Evolutionary conservation across 1,140 invertebrate species (phyloP).

Genomic region (Micrasema minimum): DNA sequence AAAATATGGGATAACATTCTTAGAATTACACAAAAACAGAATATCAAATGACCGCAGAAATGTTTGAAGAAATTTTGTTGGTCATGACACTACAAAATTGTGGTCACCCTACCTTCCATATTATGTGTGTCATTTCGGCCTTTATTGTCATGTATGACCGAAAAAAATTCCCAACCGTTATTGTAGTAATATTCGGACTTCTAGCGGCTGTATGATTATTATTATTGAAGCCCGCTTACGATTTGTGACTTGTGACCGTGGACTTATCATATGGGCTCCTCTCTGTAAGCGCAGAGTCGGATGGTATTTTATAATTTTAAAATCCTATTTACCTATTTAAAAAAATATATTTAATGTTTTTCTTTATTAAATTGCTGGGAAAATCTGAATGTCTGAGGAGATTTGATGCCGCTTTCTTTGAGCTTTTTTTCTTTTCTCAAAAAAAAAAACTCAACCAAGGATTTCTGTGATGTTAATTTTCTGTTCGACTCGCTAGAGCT

Average conservation of each 20-base stretch:
- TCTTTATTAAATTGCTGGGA: no score
- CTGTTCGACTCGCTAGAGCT: no score
- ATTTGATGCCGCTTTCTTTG: no score
- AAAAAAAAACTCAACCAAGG: no score
- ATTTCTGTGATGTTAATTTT: no score
- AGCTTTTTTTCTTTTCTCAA: no score
- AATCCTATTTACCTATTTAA: no score
- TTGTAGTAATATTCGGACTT: slow-evolving; percentile 49
- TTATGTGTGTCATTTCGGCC: slow-evolving; percentile 26
- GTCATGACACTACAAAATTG: neutral
- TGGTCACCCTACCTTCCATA: slow-evolving; percentile 3
- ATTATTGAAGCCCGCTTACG: slow-evolving; percentile 50
- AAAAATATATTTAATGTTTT: no score
- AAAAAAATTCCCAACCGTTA: slow-evolving; percentile 47
- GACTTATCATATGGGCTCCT: slow-evolving; percentile 45
- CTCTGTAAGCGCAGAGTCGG: slow-evolving; percentile 7
- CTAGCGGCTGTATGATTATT: neutral
- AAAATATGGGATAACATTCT: no score
- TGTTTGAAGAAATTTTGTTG: neutral
- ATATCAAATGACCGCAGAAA: neutral
- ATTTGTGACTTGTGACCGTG: no score
- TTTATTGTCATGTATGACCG: slow-evolving; percentile 29
- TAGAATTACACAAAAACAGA: neutral
- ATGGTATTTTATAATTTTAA: no score
- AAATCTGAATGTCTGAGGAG: no score